Percentiles rank a stretch among this genome's conserved stretches.
These are phyloP conservation scores for Atta colombica DNA, from an alignment of 1,140 invertebrate genomes.

Conservation along the genomic window DNA sequence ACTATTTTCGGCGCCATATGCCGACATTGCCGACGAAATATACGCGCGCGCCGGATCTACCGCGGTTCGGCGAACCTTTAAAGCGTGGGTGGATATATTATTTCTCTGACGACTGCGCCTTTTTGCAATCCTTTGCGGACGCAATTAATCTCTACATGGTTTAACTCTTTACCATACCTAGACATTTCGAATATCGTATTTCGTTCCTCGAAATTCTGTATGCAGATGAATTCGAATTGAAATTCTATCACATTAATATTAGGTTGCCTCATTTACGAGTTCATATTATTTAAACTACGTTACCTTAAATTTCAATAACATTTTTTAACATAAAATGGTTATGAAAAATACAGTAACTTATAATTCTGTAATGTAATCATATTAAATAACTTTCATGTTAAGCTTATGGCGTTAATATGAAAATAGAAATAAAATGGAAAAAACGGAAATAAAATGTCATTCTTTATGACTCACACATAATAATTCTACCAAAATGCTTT, in stretches of 20 bases:
- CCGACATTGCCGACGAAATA: constrained; percentile 46
- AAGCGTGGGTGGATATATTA: constrained; percentile 66
- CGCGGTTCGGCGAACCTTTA: constrained; percentile 65
- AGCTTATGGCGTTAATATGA: constrained; percentile 2
- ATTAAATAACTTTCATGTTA: not conserved
- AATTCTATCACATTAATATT: constrained; percentile 12
- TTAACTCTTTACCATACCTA: constrained; percentile 29
- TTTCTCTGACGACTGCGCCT: constrained; percentile 55
- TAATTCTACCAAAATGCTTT: constrained; percentile 4
- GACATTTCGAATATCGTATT: constrained; percentile 31
- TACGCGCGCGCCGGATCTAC: constrained; percentile 12
- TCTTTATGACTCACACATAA: not conserved
- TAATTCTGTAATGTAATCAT: not conserved
- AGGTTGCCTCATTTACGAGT: not conserved
- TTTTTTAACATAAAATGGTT: not conserved
- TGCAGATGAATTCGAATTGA: not conserved
- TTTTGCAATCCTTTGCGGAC: constrained; percentile 45
- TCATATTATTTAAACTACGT: not conserved
- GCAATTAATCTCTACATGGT: constrained; percentile 41
- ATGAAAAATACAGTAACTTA: not conserved
- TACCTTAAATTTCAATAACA: not conserved
- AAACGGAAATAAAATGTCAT: not conserved
- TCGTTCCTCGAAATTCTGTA: not conserved
- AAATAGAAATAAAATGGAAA: not conserved
- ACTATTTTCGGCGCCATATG: constrained; percentile 70